These are phyloP conservation scores for Calidris pugnax DNA, from an alignment of 2,113 vertebrate genomes.

Conservation along the genomic window DNA sequence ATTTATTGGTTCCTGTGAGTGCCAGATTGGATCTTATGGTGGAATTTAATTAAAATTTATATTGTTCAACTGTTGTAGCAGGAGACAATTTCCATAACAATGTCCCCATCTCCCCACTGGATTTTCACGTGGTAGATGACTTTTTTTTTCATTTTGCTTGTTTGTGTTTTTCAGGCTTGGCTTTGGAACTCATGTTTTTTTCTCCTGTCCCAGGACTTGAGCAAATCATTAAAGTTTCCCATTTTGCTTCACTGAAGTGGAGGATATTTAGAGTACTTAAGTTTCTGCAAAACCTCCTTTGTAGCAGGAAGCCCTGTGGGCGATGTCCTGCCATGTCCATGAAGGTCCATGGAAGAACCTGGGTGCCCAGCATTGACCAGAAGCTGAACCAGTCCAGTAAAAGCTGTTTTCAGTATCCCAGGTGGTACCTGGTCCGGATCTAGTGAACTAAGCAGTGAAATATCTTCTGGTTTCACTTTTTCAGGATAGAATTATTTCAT, in stretches of 20 bases:
- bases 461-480: not conserved
- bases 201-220: not conserved
- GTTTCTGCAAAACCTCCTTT: not conserved
- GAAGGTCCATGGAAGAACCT: not conserved
- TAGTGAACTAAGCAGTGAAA: not conserved
- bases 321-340: not conserved
- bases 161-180: not conserved
- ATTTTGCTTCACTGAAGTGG: not conserved
- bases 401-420: not conserved
- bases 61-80: not conserved
- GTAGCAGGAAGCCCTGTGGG: not conserved
- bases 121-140: not conserved
- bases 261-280: not conserved
- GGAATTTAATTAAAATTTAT: not conserved
- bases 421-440: not conserved
- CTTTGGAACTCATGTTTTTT: not conserved
- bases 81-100: not conserved
- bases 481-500: not conserved
- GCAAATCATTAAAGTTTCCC: not conserved
- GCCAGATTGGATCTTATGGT: not conserved
- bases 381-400: not conserved
- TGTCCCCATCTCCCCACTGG: not conserved
- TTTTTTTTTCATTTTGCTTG: not conserved
- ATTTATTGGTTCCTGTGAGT: not conserved
- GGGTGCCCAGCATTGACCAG: not conserved